Evolutionary conservation across 2,888 invertebrate genomes (phyloP), one percentile per base, ranked within the genome.

Genomic region (Stenotaenia linearis): DNA sequence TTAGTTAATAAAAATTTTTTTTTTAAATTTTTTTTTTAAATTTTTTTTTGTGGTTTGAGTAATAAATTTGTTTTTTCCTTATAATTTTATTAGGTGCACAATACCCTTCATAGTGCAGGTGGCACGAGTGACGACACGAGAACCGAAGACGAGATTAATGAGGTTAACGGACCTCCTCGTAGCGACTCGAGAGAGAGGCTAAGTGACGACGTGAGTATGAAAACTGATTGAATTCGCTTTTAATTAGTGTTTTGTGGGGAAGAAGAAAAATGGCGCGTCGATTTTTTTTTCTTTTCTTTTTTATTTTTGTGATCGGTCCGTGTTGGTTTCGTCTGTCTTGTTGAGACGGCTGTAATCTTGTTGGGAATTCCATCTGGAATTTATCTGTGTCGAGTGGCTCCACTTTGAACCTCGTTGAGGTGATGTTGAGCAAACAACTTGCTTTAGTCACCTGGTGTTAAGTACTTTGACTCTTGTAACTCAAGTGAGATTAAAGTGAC

Each of bases 161-260:
- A 78, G 30, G 40, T 80, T 21, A 81, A 80, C 79, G 81, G 81
- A 75, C 81, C 81, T 79, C 80, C 80, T 56, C 80, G 77, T 21
- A 81, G 81, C 75, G 81, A 81, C 77, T 81, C 81, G 79, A 79
- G 81, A 78, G 81, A 81, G 25, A 80, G 81, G 61, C 80, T 81
- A 23, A 81, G 81, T 69, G 81, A 81, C 80, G 81, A 81, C 74
- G 81, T 81, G 76, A 81, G 81, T 81, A 28, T 28, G 18, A 18
- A 7, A 56, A 23, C 7, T 23, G 56, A 45, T 45, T 45, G 56
- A 56, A 56, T 6, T 56, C 18, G n/a, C 7, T 56, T 18, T 56
- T 2, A 23, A 56, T 1, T 56, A 9, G 12, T n/a, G n/a, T n/a
- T n/a, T n/a, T n/a, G n/a, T n/a, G n/a, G n/a, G n/a, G n/a, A n/a